Conservation (phyloP, 2,888 invertebrate genomes). For the Matsumyia berberina region DNA sequence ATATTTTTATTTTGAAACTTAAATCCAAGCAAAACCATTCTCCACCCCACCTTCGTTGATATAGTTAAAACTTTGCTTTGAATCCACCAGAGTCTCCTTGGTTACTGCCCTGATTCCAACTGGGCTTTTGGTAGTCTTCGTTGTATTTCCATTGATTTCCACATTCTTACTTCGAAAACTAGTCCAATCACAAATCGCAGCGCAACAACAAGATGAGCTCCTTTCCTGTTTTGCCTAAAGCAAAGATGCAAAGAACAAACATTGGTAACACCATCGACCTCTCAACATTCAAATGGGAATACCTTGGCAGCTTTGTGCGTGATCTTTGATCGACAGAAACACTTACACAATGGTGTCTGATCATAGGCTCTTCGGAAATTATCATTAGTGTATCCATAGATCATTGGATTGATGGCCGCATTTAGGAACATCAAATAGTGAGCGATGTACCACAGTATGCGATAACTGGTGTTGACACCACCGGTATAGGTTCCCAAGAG, state of each 20-base stretch:
- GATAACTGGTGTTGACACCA: conserved; percentile 85
- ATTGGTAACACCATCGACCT: neutral
- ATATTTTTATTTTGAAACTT: neutral
- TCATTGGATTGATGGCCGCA: conserved; percentile 90
- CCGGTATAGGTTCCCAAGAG: conserved; percentile 77
- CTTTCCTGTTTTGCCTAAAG: neutral
- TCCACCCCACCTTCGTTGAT: conserved; percentile 4
- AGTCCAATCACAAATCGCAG: conserved; percentile 10
- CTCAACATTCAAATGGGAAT: neutral
- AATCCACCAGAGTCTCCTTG: conserved; percentile 57
- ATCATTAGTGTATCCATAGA: conserved; percentile 90
- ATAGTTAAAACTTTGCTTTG: conserved; percentile 39
- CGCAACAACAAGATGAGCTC: conserved; percentile 11
- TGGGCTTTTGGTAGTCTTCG: conserved; percentile 37
- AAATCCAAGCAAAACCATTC: neutral
- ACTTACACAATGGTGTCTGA: conserved; percentile 85
- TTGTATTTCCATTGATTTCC: conserved; percentile 28
- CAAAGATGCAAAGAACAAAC: neutral
- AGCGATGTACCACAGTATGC: conserved; percentile 88
- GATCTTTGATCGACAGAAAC: conserved; percentile 67
- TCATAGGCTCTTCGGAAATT: conserved; percentile 88
- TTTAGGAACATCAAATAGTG: conserved; percentile 89
- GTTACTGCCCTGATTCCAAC: conserved; percentile 39
- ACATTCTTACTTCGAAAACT: conserved; percentile 31
- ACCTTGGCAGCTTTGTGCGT: conserved; percentile 1